Evolutionary conservation across 2,113 vertebrate species (phyloP), one percentile per base, ranked within the genome.

Genomic region (Seriola rivoliana): DNA sequence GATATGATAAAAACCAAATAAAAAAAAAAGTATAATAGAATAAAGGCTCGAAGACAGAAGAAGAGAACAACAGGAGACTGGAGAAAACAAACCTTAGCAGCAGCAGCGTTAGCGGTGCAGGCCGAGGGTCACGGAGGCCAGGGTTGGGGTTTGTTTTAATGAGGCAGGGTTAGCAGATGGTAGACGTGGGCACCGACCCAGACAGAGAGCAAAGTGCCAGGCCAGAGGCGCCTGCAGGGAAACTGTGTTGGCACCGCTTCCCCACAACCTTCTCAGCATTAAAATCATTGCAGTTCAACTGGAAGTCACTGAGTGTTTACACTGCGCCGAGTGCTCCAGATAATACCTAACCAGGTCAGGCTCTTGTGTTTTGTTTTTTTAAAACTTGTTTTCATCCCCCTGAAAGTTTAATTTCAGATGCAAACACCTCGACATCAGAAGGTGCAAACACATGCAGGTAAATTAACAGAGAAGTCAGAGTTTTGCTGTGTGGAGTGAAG

Each of bases 101-200:
- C 54, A 71, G 63, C 70, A 12, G 72, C 3, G 71, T 50, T 9
- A 29, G 32, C 19, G 21, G 17, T 13, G n/a, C 68, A 55, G 81
- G 12, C 67, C 0, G 62, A 29, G 75, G 80, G 63, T 78, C 57
- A 63, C 0, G n/a, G 75, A 48, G 72, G 72, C 69, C 25, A 2
- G 7, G 60, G 76, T 19, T 14, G 42, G 50, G 69, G 71, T 78
- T 59, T 14, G 71, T 69, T 81, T 85, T 89, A 91, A 90, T 90
- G 86, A 90, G 81, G 66, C 60, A 19, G 52, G 54, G 62, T 73
- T 66, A 93, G 88, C 91, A 93, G 89, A 88, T 91, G 89, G 89
- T 60, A 71, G 75, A 78, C 60, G 12, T 73, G 75, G 89, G 90
- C 78, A 65, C 42, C 59, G 60, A 81, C 89, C 87, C 81, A 91